phyloP scores from a whole-genome alignment of 2,888 invertebrate species.

The Leptinotarsa rubiginosa region DNA sequence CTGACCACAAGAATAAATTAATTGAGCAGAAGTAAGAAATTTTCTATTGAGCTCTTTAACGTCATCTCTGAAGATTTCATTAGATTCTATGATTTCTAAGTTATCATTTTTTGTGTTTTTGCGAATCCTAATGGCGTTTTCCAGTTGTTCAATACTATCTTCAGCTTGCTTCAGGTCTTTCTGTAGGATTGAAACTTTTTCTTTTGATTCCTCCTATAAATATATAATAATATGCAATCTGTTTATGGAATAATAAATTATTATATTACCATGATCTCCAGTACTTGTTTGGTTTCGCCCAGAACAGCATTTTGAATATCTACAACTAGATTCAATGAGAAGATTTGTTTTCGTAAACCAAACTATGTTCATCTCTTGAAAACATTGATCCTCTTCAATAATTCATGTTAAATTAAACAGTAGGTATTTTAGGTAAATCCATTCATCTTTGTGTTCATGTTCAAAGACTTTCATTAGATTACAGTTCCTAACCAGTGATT shows the following conservation, averaged over 20 bases:
- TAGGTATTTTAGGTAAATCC: no score
- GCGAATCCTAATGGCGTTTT: neutral
- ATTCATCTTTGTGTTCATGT: no score
- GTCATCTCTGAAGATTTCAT: constrained; percentile 23
- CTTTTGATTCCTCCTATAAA: constrained; percentile 29
- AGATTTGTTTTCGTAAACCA: neutral
- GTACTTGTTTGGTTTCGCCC: constrained; percentile 26
- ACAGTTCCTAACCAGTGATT: no score
- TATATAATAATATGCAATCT: neutral
- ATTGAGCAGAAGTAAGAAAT: constrained; percentile 24
- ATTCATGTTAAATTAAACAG: no score
- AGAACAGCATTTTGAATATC: constrained; percentile 22
- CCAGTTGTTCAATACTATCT: constrained; percentile 17
- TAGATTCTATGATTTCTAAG: constrained; percentile 17
- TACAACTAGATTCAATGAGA: neutral
- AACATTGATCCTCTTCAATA: neutral
- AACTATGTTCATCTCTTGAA: neutral
- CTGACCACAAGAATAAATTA: constrained; percentile 25
- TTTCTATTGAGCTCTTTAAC: constrained; percentile 23
- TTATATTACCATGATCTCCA: constrained; percentile 31
- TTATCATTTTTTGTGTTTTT: constrained; percentile 16
- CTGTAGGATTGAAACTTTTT: constrained; percentile 23
- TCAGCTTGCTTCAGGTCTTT: constrained; percentile 25
- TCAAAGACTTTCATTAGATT: no score
- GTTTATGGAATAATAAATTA: neutral